Percentiles rank a stretch among this genome's conserved stretches.
Conservation (phyloP, 2,888 invertebrate genomes). For the Sphinx pinastri region DNA sequence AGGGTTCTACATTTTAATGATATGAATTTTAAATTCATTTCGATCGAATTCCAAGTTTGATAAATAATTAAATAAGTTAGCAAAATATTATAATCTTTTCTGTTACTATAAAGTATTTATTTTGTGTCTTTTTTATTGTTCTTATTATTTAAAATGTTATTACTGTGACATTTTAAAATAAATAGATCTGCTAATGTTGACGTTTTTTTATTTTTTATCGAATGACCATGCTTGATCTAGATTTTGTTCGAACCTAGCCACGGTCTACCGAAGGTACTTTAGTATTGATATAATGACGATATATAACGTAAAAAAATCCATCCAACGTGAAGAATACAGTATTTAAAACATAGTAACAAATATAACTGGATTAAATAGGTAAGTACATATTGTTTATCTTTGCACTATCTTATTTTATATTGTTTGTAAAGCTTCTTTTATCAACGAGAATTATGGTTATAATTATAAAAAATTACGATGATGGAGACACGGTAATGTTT, state of each 20-base stretch:
- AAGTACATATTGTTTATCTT: neutral
- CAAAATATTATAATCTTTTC: neutral
- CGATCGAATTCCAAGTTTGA: neutral
- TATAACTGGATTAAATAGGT: neutral
- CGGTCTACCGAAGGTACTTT: too few species aligned
- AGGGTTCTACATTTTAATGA: neutral
- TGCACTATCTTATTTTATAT: neutral
- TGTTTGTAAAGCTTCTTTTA: neutral
- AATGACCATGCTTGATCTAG: too few species aligned
- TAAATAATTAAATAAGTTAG: neutral
- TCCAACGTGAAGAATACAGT: neutral
- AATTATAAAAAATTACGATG: neutral
- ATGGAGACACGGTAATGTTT: neutral
- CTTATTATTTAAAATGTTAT: constrained; percentile 11
- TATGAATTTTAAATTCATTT: neutral
- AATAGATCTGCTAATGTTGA: constrained; percentile 21
- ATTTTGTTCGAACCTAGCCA: too few species aligned
- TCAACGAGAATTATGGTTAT: neutral
- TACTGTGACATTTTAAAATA: constrained; percentile 21
- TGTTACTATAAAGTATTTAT: constrained; percentile 15
- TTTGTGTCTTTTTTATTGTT: neutral
- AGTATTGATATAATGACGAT: too few species aligned
- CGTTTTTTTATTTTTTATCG: neutral
- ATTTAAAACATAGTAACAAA: neutral
- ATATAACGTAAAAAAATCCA: too few species aligned